Evolutionary conservation across 1,140 invertebrate species (phyloP).

Genomic region (Ephestia elutella): DNA sequence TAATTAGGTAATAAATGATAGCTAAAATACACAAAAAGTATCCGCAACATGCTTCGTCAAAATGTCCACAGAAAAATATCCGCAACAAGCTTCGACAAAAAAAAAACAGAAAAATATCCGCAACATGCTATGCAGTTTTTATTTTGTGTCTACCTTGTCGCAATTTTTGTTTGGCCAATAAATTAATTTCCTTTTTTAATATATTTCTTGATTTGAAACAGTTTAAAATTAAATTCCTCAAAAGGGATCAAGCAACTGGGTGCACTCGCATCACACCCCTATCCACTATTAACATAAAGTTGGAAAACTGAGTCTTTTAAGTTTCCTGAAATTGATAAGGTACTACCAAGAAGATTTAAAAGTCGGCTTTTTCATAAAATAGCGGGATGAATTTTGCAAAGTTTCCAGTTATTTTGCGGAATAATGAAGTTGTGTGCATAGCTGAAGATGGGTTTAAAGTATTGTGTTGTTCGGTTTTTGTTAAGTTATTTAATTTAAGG

Average conservation of each 20-base stretch:
- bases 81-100: too few species aligned
- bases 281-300: slow-evolving; percentile 3
- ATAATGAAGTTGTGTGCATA: slow-evolving; percentile 2
- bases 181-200: too few species aligned
- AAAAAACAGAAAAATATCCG: too few species aligned
- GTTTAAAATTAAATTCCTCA: neutral
- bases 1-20: too few species aligned
- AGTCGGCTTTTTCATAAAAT: slow-evolving; percentile 5
- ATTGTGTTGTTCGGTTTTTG: neutral
- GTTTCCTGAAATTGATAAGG: slow-evolving; percentile 3
- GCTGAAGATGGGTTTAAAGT: neutral
- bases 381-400: neutral
- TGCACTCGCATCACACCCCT: neutral
- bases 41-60: too few species aligned
- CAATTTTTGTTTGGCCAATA: too few species aligned
- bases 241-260: neutral
- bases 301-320: neutral
- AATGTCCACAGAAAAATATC: too few species aligned
- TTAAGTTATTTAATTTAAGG: neutral
- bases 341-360: neutral
- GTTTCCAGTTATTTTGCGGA: neutral
- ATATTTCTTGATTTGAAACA: too few species aligned
- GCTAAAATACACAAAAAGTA: too few species aligned
- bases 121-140: too few species aligned
- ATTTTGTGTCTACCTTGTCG: too few species aligned